Base-by-base conservation (phyloP, 1,140 invertebrate species). In the Dendrolimus punctatus region DNA sequence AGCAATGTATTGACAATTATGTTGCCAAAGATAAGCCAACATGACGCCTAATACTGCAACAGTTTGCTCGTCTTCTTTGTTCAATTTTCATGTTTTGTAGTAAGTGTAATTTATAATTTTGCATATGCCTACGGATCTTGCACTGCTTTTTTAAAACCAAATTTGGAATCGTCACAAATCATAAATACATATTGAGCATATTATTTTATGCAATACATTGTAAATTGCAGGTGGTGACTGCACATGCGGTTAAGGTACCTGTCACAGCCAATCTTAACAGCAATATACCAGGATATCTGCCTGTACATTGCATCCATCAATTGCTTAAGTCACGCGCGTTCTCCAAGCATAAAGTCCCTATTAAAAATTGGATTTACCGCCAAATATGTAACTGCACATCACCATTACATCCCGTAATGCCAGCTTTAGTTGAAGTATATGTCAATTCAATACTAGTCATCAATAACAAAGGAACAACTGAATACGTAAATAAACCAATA, bases 231-330 rank as follows among this genome's bases (percentile, higher is more conserved):
- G 96, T 99, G 40, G 96, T 99, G 1, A 97, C 97, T 0, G 90
- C 96, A 10, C 97, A 98, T 87, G 98, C 98, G 2, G 95, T 99
- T 0, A 96, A 96, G 76, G 96, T 99, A 10, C 96, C 97, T 0
- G 97, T 99, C 0, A 99, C 98, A 0, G 90, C 91, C 1, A 93
- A 94, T 72, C 87, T 99, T 5, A 98, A 95, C 85, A 95, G 94
- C 23, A 94, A 94, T 57, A 95, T 98, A 53, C 90, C 91, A 3
- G 97, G 98, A 10, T 99, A 98, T 87, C 83, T 99, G 53, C 98
- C 98, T 0, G 95, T 99, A 37, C 98, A 99, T 82, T 99, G 98
- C 77, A 98, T 99, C 56, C 96, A 98, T 81, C 98, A 99, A 71
- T 83, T 99, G 8, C 87, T 99, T 0, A 98, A 98, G 79, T 98